Evolutionary conservation across 2,888 invertebrate genomes (phyloP), one percentile per base, ranked within the genome.

Genomic region (Andrena trimmerana): DNA sequence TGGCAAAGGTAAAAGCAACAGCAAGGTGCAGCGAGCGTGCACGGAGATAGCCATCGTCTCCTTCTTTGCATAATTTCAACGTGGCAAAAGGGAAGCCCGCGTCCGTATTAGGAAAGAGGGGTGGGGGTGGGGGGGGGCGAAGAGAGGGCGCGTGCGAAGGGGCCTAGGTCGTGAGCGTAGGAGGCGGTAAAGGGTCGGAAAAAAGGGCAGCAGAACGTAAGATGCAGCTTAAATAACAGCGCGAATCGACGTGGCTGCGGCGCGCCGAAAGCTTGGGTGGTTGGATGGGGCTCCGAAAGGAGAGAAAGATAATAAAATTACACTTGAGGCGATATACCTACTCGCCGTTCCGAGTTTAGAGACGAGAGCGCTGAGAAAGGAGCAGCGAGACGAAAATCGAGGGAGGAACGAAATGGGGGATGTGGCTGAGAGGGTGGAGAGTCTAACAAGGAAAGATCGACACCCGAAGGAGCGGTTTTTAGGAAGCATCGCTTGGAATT

Each of bases 31-130:
- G 74, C 77, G 75, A 85, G 82, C 65, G 54, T 31, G 48, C 59
- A 42, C 27, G 10, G 82, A 87, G 91, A 91, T 91, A 91, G 90
- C 89, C 89, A 89, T 90, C 90, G 91, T 90, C 87, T 90, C 87
- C 87, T 89, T 86, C 88, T 91, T 90, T 92, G 91, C 92, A 92
- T 92, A 91, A 92, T 92, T 91, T 90, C 85, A 81, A 85, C 86
- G 89, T 82, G 78, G 89, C 79, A 54, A 71, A 80, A 69, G 77
- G 75, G 78, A 74, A 59, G 67, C 67, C 48, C 29, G n/a, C 60
- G 48, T 65, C 74, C 57, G 71, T 81, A 81, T 81, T 70, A 81
- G 70, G 63, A 59, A 74, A 71, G 78, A 63, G 31, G 70, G 48
- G 20, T 0, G 20, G 20, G 20, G 20, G 31, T 67, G 48, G 20